Conservation (phyloP, 2,888 invertebrate species). For the Troides oblongomaculatus region DNA sequence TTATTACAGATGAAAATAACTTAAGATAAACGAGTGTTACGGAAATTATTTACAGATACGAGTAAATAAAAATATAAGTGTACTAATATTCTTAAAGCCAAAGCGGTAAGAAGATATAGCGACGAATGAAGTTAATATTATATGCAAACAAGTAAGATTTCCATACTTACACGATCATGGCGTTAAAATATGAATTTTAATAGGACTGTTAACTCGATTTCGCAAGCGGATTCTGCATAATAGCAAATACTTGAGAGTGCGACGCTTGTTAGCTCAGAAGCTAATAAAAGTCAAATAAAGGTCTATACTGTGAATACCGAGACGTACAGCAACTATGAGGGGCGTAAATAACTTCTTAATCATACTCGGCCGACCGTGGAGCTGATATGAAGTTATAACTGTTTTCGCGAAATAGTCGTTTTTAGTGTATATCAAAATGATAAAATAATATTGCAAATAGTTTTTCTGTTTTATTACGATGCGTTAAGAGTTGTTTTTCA, state of each 20-base stretch:
- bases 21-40: no score
- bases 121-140: slow-evolving; percentile 12
- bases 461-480: slow-evolving; percentile 22
- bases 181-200: slow-evolving; percentile 56
- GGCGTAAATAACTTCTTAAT: slow-evolving; percentile 65
- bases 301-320: slow-evolving; percentile 56
- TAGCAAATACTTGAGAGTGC: slow-evolving; percentile 55
- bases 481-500: slow-evolving; percentile 26
- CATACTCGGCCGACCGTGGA: slow-evolving; percentile 49
- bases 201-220: slow-evolving; percentile 54
- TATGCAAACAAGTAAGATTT: slow-evolving; percentile 39
- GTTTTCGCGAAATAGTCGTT: slow-evolving; percentile 45
- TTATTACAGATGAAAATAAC: no score
- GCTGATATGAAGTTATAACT: slow-evolving; percentile 56
- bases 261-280: slow-evolving; percentile 54
- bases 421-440: slow-evolving; percentile 32
- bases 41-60: no score
- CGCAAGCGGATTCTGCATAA: slow-evolving; percentile 51
- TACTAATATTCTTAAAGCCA: neutral
- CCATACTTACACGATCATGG: slow-evolving; percentile 61
- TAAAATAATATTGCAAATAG: neutral
- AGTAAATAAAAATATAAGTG: no score
- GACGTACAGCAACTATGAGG: slow-evolving; percentile 57
- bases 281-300: slow-evolving; percentile 48
- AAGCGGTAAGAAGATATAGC: neutral